Base-by-base conservation (phyloP, 2,888 invertebrate species). In the Diarsia brunnea region DNA sequence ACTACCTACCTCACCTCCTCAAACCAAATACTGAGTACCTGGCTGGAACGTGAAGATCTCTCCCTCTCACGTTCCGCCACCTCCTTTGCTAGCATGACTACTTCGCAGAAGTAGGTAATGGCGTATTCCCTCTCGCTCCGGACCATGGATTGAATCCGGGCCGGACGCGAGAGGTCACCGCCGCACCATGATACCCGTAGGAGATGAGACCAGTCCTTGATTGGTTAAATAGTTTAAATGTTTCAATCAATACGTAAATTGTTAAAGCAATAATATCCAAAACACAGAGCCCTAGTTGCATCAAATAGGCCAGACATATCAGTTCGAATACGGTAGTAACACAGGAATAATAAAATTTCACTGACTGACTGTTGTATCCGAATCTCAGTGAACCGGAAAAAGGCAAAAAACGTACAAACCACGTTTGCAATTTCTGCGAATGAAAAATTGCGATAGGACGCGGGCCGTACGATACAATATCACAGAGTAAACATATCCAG, bases 331-430 rank as follows among this genome's bases (percentile, higher is more conserved):
- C 61, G 73, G 72, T 69, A 81, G 66, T 71, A 69, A 81, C 70
- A 75, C 73, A 75, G 71, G 79, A 85, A 80, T 85, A 87, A 86
- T 87, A 87, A 69, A 85, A 87, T 78, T 66, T 69, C 81, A 70
- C 73, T 74, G 81, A 82, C 78, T 81, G 81, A 74, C 81, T 79
- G 87, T 78, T 82, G 87, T 84, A 75, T 83, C 87, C 73, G 75
- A 85, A 81, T 86, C 79, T 83, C 85, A 87, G 84, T 87, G 87
- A 88, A 83, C 84, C 67, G 81, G 83, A 88, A 87, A 88, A 87
- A 78, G 68, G 69, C 47, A 76, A 79, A 87, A 87, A 75, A 71
- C 53, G 60, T 58, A 64, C 69, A 83, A 83, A 73, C 76, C 81
- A 71, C 76, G 87, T 87, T 85, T 76, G 84, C 85, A 84, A 85